Conservation (phyloP, 2,113 vertebrate species). For the Sturnira hondurensis region DNA sequence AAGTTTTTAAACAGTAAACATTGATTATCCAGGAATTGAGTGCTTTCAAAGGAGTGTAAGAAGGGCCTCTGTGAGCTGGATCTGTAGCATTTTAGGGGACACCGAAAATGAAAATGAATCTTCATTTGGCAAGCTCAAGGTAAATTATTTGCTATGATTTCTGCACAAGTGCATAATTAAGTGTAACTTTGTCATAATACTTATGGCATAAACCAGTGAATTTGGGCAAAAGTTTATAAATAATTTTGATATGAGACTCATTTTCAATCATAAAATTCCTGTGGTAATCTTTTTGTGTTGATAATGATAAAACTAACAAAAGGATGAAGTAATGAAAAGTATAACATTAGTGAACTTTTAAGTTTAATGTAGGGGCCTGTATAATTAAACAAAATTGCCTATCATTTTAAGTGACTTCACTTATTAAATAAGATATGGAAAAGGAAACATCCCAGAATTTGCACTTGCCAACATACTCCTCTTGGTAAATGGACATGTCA, state of each 20-base stretch:
- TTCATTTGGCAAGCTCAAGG: background rate
- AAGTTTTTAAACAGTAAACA: background rate
- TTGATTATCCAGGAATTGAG: background rate
- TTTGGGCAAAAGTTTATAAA: background rate
- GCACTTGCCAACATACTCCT: background rate
- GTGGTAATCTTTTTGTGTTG: background rate
- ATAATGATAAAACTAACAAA: background rate
- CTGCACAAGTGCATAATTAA: background rate
- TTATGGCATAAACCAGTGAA: background rate
- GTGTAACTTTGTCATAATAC: constrained; percentile 16
- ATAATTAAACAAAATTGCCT: background rate
- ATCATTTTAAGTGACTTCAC: background rate
- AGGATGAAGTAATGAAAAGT: background rate
- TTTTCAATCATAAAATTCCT: background rate
- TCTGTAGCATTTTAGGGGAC: background rate
- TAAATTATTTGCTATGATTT: background rate
- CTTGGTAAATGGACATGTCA: background rate
- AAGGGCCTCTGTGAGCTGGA: background rate
- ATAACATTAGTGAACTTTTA: background rate
- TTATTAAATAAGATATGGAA: background rate
- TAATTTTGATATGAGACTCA: background rate
- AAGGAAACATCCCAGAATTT: background rate
- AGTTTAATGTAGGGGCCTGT: background rate
- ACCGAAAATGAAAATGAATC: background rate
- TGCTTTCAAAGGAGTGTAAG: background rate